Conservation (phyloP, 2,888 invertebrate species). For the Dendrolimus pini region DNA sequence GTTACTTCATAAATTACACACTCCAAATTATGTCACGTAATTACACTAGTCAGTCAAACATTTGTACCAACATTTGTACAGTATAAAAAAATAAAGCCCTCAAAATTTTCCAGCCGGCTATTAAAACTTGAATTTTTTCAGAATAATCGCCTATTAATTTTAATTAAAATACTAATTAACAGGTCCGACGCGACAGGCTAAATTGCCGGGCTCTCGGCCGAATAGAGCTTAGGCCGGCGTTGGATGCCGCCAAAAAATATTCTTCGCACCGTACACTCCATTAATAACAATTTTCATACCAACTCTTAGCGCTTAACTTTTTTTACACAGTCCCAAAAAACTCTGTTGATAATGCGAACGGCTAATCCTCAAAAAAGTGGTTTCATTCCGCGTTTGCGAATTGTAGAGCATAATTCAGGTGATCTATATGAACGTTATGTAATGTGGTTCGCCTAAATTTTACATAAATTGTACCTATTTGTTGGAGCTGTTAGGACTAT, state of each 20-base stretch:
- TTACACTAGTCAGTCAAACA: too few species aligned
- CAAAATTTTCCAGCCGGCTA: constrained; percentile 21
- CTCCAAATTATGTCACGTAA: too few species aligned
- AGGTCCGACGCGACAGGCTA: constrained; percentile 46
- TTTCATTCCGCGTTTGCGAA: constrained; percentile 15
- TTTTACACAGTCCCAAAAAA: constrained; percentile 31
- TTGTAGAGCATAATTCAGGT: constrained; percentile 19
- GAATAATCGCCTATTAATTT: constrained; percentile 66
- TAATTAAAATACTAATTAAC: constrained; percentile 68
- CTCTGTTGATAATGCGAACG: constrained; percentile 48
- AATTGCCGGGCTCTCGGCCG: constrained; percentile 46
- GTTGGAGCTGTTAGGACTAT: too few species aligned
- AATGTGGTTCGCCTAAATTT: constrained; percentile 8
- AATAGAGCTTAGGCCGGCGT: constrained; percentile 46
- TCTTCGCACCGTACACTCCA: constrained; percentile 50
- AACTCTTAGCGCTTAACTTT: constrained; percentile 38
- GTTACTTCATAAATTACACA: too few species aligned
- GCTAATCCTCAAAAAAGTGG: constrained; percentile 29
- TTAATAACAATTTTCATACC: constrained; percentile 48
- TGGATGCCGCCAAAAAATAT: constrained; percentile 38
- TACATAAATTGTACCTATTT: background rate
- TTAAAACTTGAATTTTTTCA: constrained; percentile 38
- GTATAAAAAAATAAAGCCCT: constrained; percentile 6
- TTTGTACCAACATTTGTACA: too few species aligned
- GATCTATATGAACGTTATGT: constrained; percentile 17